Evolutionary conservation across 2,888 invertebrate genomes (phyloP).

Genomic region (Polydrusus tereticollis): DNA sequence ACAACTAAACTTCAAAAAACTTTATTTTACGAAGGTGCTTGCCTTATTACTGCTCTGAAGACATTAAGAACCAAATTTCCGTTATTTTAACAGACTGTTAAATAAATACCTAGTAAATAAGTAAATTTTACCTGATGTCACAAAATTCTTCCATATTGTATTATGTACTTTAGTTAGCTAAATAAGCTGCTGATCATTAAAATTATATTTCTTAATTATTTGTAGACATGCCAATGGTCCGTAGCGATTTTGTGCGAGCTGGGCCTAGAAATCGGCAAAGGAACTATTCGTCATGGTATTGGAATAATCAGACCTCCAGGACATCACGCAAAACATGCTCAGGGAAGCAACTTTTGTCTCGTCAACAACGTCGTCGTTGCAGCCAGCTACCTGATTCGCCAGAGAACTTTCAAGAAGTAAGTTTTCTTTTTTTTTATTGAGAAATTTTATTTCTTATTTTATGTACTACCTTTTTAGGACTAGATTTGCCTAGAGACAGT

Average conservation of each 20-base stretch:
- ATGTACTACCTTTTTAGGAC: too few relatives aligned
- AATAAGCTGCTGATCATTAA: background rate
- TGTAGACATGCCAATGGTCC: slow-evolving; percentile 35
- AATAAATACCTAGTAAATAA: background rate
- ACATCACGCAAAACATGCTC: slow-evolving; percentile 85
- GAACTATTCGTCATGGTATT: slow-evolving; percentile 69
- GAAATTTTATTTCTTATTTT: background rate
- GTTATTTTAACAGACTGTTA: background rate
- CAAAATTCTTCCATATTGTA: background rate
- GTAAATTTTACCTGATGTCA: background rate
- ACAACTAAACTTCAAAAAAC: background rate
- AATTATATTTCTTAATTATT: background rate
- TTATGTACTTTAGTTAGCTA: background rate
- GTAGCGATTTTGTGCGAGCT: slow-evolving; percentile 16
- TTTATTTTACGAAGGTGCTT: background rate
- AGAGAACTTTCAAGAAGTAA: slow-evolving; percentile 72
- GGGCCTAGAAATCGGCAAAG: background rate
- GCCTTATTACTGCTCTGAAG: background rate
- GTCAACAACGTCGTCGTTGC: slow-evolving; percentile 90
- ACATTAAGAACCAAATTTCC: background rate
- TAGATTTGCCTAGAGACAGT: too few relatives aligned
- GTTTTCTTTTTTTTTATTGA: too few relatives aligned
- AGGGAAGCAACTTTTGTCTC: slow-evolving; percentile 90
- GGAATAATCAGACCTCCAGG: slow-evolving; percentile 92
- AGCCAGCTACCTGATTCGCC: slow-evolving; percentile 72